A percentile compares a stretch with the other conserved stretches of the same genome.
Conservation (phyloP, 1,140 invertebrate species). For the Ips nitidus region DNA sequence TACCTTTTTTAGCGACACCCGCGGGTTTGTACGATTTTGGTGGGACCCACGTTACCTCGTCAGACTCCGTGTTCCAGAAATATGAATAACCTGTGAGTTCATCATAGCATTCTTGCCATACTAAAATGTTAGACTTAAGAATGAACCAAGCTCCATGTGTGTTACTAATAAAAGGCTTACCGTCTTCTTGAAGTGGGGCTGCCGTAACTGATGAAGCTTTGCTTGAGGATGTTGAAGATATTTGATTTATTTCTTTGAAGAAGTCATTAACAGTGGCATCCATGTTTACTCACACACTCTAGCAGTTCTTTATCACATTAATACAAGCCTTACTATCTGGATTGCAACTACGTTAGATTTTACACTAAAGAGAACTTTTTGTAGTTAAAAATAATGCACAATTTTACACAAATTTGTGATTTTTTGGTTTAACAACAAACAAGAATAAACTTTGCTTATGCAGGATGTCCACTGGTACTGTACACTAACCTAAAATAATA, state of each 20-base stretch:
- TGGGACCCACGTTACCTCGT: conserved; percentile 73
- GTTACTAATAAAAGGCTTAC: neutral
- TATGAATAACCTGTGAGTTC: conserved; percentile 68
- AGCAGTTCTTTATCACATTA: too few relatives aligned
- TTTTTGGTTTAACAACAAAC: too few relatives aligned
- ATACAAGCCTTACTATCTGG: neutral
- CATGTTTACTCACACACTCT: conserved; percentile 33
- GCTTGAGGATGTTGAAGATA: conserved; percentile 33
- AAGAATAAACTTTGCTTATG: too few relatives aligned
- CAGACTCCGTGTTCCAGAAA: conserved; percentile 72
- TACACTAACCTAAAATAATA: too few relatives aligned
- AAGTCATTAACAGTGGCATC: conserved; percentile 49
- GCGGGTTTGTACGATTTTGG: conserved; percentile 56
- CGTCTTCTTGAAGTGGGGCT: conserved; percentile 7
- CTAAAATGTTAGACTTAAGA: conserved; percentile 27
- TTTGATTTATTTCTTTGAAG: conserved; percentile 51
- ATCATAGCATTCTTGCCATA: conserved; percentile 72
- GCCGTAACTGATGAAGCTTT: conserved; percentile 14
- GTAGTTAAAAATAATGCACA: too few relatives aligned
- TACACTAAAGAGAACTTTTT: too few relatives aligned
- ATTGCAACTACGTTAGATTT: too few relatives aligned
- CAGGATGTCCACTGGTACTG: too few relatives aligned
- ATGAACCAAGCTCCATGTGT: neutral
- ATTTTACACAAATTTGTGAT: too few relatives aligned
- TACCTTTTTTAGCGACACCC: conserved; percentile 8